phyloP scores from a whole-genome alignment of 2,888 invertebrate species.

The Chironomus tentans region DNA sequence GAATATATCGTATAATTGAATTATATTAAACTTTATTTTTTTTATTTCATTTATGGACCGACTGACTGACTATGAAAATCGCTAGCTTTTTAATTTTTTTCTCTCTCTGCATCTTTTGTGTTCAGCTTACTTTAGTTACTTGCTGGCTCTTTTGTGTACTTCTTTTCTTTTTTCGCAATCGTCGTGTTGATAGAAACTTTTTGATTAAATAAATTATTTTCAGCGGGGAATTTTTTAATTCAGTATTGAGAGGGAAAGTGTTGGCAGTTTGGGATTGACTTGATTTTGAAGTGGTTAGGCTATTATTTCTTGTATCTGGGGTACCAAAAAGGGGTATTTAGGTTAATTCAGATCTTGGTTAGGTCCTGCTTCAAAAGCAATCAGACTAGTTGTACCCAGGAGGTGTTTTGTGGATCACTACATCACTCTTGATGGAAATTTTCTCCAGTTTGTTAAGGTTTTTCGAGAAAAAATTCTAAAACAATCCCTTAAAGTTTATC shows the following conservation, averaged over 20 bases:
- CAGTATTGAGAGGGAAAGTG: too few species aligned
- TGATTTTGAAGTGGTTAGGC: not conserved
- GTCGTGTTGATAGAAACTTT: slow-evolving; percentile 21
- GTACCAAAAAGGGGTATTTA: too few species aligned
- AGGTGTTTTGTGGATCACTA: too few species aligned
- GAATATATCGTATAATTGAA: not conserved
- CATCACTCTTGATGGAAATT: too few species aligned
- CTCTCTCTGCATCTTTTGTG: not conserved
- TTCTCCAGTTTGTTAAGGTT: too few species aligned
- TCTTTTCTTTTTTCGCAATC: not conserved
- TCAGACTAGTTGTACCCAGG: too few species aligned
- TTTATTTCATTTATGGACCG: not conserved
- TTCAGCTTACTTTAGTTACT: too few species aligned
- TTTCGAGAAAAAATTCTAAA: too few species aligned
- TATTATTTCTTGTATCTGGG: too few species aligned
- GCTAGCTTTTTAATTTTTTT: not conserved
- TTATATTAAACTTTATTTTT: not conserved
- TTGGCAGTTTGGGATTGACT: not conserved
- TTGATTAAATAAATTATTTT: slow-evolving; percentile 24
- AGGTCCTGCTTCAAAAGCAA: too few species aligned
- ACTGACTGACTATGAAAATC: not conserved
- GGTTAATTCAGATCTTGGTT: too few species aligned
- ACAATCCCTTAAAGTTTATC: too few species aligned
- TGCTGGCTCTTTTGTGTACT: not conserved
- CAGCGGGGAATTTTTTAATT: not conserved